Base-by-base conservation (phyloP, 2,113 vertebrate species). In the Dicentrarchus labrax region DNA sequence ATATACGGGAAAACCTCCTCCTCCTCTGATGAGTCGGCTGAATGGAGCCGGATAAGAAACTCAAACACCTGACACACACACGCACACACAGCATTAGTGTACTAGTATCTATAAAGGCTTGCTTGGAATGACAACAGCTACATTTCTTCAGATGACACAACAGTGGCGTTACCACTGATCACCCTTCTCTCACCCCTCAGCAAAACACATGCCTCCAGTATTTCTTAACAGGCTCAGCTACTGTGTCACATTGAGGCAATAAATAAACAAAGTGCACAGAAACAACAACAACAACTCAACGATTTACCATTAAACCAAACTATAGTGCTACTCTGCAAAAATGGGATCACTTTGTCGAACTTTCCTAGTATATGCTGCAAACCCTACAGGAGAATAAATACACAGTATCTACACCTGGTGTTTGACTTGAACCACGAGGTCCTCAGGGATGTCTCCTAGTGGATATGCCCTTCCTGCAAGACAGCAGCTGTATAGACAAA, bases 401-500 rank as follows among this genome's bases (percentile, higher is more conserved):
- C 11, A 17, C 11, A 89, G 15, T 8, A 24, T 50, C 5, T 47
- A 61, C 73, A 99, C 98, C 96, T 99, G 98, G 87, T 99, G 97
- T 94, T 99, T 99, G 81, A 99, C 97, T 94, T 98, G 94, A 75
- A 97, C 96, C 9, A 99, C 98, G 59, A 99, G 95, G 86, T 99
- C 98, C 94, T 97, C 97, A 73, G 98, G 96, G 83, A 99, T 98
- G 88, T 99, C 97, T 16, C 98, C 98, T 12, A 98, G 83, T 0
- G 98, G 98, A 88, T 99, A 99, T 0, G 98, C 98, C 64, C 98
- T 95, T 61, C 98, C 98, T 78, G 98, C 98, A 76, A 99, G 94
- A 90, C 97, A 84, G 36, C 76, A 94, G 70, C 50, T 84, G 59
- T 8, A 76, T 4, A 75, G 8, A 76, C 9, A 77, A 2, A 76